phyloP scores from a whole-genome alignment of 2,888 invertebrate species.

The Zygogramma bicolorata region DNA sequence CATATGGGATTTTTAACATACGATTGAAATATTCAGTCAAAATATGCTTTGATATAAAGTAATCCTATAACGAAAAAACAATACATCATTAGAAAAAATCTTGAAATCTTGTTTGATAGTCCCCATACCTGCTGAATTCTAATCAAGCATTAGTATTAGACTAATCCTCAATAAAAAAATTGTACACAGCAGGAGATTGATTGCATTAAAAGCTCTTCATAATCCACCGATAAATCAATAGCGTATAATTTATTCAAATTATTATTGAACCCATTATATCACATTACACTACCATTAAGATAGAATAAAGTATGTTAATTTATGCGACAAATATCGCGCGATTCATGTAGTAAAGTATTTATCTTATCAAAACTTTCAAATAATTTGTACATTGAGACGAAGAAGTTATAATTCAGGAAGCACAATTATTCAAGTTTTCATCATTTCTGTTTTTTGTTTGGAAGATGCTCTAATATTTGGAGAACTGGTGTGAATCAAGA shows the following conservation, averaged over 20 bases:
- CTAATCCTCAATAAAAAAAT: background rate
- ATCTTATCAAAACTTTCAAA: background rate
- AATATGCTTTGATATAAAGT: too few relatives aligned
- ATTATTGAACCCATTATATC: constrained; percentile 16
- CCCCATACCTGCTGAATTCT: background rate
- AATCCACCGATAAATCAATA: background rate
- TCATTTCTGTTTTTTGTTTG: too few relatives aligned
- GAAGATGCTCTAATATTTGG: too few relatives aligned
- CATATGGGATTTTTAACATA: too few relatives aligned
- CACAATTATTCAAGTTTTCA: too few relatives aligned
- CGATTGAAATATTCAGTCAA: too few relatives aligned
- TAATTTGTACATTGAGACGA: background rate
- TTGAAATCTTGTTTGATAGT: too few relatives aligned
- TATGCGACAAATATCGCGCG: background rate
- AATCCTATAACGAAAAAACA: too few relatives aligned
- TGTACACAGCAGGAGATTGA: background rate
- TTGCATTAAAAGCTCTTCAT: background rate
- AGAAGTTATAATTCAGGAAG: background rate
- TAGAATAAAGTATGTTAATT: background rate
- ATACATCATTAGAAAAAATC: too few relatives aligned
- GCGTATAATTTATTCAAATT: constrained; percentile 7
- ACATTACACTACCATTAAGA: background rate
- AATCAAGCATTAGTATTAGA: background rate
- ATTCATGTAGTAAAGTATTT: background rate
- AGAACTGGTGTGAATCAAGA: too few relatives aligned